Evolutionary conservation across 2,797 vertebrate genomes (phyloP), one percentile per base, ranked within the genome.

Genomic region (Acridotheres tristis): DNA sequence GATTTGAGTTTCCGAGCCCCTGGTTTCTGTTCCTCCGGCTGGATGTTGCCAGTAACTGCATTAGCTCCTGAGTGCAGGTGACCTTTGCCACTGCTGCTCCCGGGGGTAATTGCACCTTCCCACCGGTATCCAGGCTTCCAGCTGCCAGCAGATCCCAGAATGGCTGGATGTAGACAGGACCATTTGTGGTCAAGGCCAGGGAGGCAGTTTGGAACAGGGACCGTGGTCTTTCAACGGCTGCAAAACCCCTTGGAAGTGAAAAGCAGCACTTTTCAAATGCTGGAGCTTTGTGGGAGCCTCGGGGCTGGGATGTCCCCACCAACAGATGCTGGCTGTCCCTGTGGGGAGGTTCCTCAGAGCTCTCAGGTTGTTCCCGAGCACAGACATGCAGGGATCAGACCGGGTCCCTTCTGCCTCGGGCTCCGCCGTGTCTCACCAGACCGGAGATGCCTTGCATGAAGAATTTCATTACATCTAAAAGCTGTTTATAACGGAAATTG

Each of bases 191-290:
- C 5, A 7, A n/a, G 40, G 50, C 20, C 66, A 38, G 11, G 58
- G 53, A 57, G 18, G 54, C 23, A 9, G 10, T 17, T 7, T 11
- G 53, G 68, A 72, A 5, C 6, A 1, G 76, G 26, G 63, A 45
- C 26, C 0, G 0, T 8, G 47, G 34, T 57, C 23, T 48, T 61
- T 17, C 7, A 30, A 26, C 0, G 0, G 0, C 16, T 0, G 7
- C 25, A 8, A n/a, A 87, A 67, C 38, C 38, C 32, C 61, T 5
- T 20, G 47, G 62, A 57, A 78, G 71, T 1, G 19, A 76, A 91
- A 88, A 34, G 23, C 71, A 45, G 14, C 71, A 42, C 85, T 89
- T 89, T 85, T 72, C 17, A 45, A 17, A 77, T 22, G 43, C 43
- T 62, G 68, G 16, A 27, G 34, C 32, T 91, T 10, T 53, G 19